These are phyloP conservation scores for Manis crassicaudata DNA, from an alignment of 2,797 vertebrate genomes.

Conservation along the genomic window DNA sequence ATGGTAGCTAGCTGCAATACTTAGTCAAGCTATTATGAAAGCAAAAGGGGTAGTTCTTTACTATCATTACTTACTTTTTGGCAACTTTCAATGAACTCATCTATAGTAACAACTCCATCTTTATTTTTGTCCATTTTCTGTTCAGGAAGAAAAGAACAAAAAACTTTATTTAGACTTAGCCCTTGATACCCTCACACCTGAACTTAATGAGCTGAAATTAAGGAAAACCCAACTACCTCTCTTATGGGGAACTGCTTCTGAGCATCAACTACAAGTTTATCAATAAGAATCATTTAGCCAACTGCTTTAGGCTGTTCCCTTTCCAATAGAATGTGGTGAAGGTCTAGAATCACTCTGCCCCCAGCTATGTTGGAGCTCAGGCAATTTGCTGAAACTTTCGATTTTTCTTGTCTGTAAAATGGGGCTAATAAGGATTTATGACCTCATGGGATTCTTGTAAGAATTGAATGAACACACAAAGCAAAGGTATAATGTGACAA, in stretches of 20 bases:
- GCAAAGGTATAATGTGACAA: background rate
- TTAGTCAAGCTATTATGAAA: background rate
- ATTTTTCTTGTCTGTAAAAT: background rate
- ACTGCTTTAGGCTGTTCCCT: background rate
- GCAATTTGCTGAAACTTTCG: background rate
- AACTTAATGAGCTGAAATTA: background rate
- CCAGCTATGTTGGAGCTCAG: background rate
- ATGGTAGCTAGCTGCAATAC: background rate
- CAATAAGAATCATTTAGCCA: background rate
- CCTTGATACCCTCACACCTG: background rate
- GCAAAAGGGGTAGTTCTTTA: background rate
- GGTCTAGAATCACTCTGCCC: background rate
- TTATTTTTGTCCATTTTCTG: conserved; percentile 99
- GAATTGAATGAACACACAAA: background rate
- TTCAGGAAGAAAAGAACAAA: conserved; percentile 70
- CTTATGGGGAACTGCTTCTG: background rate
- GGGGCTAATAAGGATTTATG: background rate
- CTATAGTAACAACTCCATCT: conserved; percentile 99
- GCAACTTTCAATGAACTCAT: conserved; percentile 99
- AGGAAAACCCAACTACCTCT: background rate
- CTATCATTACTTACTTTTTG: conserved; percentile 93
- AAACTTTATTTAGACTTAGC: background rate
- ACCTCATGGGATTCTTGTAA: background rate
- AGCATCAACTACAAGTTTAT: background rate
- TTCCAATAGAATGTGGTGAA: background rate